Evolutionary conservation across 2,888 invertebrate genomes (phyloP).

Genomic region (Polyploca ridens): DNA sequence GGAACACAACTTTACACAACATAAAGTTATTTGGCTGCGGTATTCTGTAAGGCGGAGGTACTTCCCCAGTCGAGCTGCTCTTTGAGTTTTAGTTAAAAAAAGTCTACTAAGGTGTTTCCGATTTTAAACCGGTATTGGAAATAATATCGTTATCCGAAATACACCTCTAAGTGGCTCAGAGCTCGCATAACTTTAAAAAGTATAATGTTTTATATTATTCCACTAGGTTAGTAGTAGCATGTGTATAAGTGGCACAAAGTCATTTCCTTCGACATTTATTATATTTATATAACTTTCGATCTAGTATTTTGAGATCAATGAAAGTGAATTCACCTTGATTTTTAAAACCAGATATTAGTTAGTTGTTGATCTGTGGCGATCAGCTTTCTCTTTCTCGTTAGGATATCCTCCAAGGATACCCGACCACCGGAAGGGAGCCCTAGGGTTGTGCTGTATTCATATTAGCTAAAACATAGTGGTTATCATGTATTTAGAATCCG

Average conservation of each 20-base stretch:
- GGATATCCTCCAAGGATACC: too few species aligned
- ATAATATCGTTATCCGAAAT: not conserved
- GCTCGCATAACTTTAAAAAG: constrained; percentile 2
- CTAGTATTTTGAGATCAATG: not conserved
- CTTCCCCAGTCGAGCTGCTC: too few species aligned
- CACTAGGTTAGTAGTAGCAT: not conserved
- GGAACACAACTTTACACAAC: too few species aligned
- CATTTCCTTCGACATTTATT: not conserved
- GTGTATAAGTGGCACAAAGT: not conserved
- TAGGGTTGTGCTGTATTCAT: too few species aligned
- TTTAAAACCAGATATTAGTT: not conserved
- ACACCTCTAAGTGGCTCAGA: not conserved
- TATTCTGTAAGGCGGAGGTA: too few species aligned
- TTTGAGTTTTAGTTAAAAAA: too few species aligned
- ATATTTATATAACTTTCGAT: constrained; percentile 8
- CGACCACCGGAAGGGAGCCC: too few species aligned
- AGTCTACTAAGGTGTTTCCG: not conserved
- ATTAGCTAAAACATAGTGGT: too few species aligned
- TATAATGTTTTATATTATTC: not conserved
- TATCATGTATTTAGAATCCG: too few species aligned
- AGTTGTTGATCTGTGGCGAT: not conserved
- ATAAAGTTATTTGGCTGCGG: too few species aligned
- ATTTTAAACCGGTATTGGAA: not conserved
- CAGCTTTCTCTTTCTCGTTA: too few species aligned
- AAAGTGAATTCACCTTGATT: constrained; percentile 6